Conservation (phyloP, 2,113 vertebrate genomes). For the Hippoglossus stenolepis region DNA sequence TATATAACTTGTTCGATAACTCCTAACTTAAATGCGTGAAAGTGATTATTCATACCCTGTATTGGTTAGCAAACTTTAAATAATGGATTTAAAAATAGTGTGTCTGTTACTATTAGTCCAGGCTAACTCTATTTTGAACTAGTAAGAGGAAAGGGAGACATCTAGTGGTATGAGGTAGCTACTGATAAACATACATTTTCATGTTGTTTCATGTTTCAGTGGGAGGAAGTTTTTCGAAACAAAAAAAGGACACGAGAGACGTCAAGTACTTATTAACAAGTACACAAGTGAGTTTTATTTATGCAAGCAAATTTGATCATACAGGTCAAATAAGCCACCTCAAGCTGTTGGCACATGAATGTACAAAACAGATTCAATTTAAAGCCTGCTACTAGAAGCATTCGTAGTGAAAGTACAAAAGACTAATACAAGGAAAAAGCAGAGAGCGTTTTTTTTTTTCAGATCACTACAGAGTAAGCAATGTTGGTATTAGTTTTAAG, state of each 20-base stretch:
- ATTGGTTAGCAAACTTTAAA: no score
- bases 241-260: conserved; percentile 43
- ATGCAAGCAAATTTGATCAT: conserved; percentile 98
- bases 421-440: conserved; percentile 92
- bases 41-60: no score
- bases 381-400: conserved; percentile 97
- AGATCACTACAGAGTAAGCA: conserved; percentile 76
- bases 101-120: no score
- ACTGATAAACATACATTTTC: background rate
- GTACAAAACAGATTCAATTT: conserved; percentile 98
- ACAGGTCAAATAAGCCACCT: conserved; percentile 99
- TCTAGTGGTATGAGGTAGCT: conserved; percentile 33
- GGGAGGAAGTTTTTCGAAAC: background rate
- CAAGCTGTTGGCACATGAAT: conserved; percentile 99
- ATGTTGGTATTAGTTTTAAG: conserved; percentile 89
- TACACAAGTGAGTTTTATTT: conserved; percentile 98
- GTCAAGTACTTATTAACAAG: conserved; percentile 85
- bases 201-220: background rate
- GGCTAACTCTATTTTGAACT: background rate
- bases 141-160: conserved; percentile 28
- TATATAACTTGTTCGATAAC: no score
- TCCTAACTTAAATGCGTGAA: no score
- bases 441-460: conserved; percentile 79
- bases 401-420: conserved; percentile 99
- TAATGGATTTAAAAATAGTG: no score